Conservation (phyloP, 2,113 vertebrate species). For the Ahaetulla prasina region DNA sequence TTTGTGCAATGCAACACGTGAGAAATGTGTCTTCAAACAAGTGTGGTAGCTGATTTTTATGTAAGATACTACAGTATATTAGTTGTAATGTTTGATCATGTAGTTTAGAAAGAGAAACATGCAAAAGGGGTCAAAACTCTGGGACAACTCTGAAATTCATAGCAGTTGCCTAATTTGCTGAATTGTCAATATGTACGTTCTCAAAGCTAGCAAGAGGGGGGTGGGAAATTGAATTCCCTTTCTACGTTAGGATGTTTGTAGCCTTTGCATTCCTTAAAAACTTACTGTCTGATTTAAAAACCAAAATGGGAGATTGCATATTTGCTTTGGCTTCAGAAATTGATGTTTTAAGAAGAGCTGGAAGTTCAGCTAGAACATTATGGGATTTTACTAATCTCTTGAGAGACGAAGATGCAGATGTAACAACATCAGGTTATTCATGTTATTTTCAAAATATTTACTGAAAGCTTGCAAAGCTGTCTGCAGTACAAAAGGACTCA, state of each 20-base stretch:
- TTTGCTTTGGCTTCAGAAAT: slow-evolving; percentile 23
- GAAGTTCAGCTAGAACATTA: not conserved
- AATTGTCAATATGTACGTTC: accelerated
- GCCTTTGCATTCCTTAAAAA: not conserved
- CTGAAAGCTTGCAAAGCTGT: not conserved
- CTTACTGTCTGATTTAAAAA: not conserved
- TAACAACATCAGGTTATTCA: not conserved
- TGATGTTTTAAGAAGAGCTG: not conserved
- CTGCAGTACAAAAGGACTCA: not conserved
- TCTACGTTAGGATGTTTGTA: not conserved
- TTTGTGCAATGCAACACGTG: not conserved
- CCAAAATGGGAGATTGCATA: not conserved
- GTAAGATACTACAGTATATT: not conserved
- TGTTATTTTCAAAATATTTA: not conserved
- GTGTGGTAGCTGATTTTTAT: not conserved
- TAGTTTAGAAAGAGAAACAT: not conserved
- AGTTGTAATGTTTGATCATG: not conserved
- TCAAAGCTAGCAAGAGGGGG: not conserved
- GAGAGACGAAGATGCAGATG: not conserved
- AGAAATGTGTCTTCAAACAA: not conserved
- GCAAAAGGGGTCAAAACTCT: accelerated
- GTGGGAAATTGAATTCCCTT: not conserved
- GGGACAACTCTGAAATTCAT: accelerated
- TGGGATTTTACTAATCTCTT: slow-evolving; percentile 1
- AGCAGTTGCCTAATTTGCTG: not conserved